A percentile compares a stretch with the other conserved stretches of the same genome.
These are phyloP conservation scores for Callinectes sapidus DNA, from an alignment of 2,888 invertebrate genomes.

Conservation along the genomic window DNA sequence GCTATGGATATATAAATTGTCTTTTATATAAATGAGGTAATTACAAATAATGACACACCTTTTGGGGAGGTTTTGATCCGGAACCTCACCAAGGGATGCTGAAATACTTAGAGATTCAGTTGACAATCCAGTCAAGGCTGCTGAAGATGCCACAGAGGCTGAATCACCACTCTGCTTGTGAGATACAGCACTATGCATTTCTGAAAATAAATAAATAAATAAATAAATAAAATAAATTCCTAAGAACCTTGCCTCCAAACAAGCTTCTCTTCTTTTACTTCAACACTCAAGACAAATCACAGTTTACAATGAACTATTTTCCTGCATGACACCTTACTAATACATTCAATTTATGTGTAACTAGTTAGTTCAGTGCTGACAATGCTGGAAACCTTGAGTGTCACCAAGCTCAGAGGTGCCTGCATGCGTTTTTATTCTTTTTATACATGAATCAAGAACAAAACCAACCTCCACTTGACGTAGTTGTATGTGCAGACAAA, in stretches of 20 bases:
- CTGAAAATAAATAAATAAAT: too few relatives aligned
- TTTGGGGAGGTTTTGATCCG: slow-evolving; percentile 50
- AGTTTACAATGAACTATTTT: too few relatives aligned
- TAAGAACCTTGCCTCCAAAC: too few relatives aligned
- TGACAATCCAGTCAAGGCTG: slow-evolving; percentile 59
- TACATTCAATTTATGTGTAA: too few relatives aligned
- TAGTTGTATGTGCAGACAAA: slow-evolving; percentile 55
- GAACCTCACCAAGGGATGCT: slow-evolving; percentile 55
- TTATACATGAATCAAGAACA: slow-evolving; percentile 6
- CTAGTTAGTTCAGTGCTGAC: too few relatives aligned
- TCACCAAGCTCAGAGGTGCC: background rate
- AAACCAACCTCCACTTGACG: slow-evolving; percentile 61
- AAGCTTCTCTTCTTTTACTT: too few relatives aligned
- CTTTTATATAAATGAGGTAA: background rate
- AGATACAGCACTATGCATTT: slow-evolving; percentile 61
- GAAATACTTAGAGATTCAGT: slow-evolving; percentile 60
- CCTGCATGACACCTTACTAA: too few relatives aligned
- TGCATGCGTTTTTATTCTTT: background rate
- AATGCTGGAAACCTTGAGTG: background rate
- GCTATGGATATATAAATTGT: background rate
- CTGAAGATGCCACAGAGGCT: slow-evolving; percentile 57
- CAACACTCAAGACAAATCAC: too few relatives aligned
- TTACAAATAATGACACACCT: slow-evolving; percentile 9
- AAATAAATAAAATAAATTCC: too few relatives aligned
- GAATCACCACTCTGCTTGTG: slow-evolving; percentile 58